Conservation (phyloP, 1,140 invertebrate genomes). For the Heliconius hermathena region DNA sequence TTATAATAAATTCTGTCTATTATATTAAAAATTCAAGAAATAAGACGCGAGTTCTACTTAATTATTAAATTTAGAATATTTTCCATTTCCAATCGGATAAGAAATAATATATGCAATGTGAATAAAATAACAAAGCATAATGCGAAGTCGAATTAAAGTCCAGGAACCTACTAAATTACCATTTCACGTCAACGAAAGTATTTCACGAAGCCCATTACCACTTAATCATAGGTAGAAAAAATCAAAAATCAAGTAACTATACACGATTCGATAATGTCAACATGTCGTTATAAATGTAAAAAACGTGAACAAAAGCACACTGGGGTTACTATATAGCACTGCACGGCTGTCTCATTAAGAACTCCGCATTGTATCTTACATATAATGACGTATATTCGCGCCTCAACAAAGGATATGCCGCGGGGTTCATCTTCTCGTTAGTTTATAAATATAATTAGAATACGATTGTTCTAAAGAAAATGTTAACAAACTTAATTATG, state of each 20-base stretch:
- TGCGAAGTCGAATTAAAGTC: background rate
- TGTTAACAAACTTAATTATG: conserved; percentile 10
- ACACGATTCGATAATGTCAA: conserved; percentile 29
- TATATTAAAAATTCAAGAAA: no score
- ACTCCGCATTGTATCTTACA: conserved; percentile 31
- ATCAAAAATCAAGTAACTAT: background rate
- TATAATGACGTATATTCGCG: conserved; percentile 47
- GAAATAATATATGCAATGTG: no score
- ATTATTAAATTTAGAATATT: no score
- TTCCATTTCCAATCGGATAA: no score
- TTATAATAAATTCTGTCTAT: no score
- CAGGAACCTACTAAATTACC: background rate
- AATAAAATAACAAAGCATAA: background rate
- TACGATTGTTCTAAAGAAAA: conserved; percentile 50
- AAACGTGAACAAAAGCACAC: conserved; percentile 27
- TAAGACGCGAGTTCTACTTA: no score
- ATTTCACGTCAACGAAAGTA: background rate
- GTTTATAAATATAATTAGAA: conserved; percentile 55
- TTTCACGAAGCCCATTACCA: background rate
- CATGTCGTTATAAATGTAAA: conserved; percentile 19
- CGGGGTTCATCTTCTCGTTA: conserved; percentile 57
- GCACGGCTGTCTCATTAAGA: conserved; percentile 35
- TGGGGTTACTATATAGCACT: conserved; percentile 8
- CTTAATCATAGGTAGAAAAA: conserved; percentile 6
- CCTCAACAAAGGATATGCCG: conserved; percentile 55